phyloP scores from a whole-genome alignment of 2,113 vertebrate genomes.

The Callipepla californica region DNA sequence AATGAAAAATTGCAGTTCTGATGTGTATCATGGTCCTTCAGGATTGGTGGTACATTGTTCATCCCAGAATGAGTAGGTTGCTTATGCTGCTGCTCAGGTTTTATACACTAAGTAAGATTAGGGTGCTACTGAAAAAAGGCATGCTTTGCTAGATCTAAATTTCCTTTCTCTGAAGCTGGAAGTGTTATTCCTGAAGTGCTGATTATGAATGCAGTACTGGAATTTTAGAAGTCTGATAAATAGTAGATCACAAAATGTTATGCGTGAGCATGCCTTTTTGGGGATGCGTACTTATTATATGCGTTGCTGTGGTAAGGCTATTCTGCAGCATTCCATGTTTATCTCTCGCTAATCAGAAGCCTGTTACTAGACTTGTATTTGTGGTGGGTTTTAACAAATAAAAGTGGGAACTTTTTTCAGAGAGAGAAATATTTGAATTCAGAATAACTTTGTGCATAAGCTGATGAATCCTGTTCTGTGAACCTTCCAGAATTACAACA shows the following conservation, averaged over 20 bases:
- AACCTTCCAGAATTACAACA: not conserved
- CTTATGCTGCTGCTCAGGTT: not conserved
- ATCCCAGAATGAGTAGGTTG: rapidly evolving
- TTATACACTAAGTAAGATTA: not conserved
- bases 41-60: not conserved
- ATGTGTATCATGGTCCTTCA: not conserved
- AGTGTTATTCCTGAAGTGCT: not conserved
- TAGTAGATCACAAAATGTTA: slow-evolving; percentile 12
- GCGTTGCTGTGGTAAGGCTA: not conserved
- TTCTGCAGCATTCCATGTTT: not conserved
- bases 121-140: not conserved
- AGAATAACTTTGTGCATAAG: not conserved
- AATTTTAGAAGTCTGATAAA: slow-evolving; percentile 5
- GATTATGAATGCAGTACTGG: not conserved
- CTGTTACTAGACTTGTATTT: not conserved
- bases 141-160: not conserved
- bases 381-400: not conserved
- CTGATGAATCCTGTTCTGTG: not conserved
- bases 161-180: not conserved
- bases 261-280: not conserved
- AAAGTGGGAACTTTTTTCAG: not conserved
- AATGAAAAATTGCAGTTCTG: not conserved
- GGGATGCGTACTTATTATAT: not conserved
- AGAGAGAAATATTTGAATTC: not conserved
- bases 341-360: slow-evolving; percentile 1